These are phyloP conservation scores for Eulemur macaco DNA, from an alignment of 2,113 vertebrate genomes.

Conservation along the genomic window DNA sequence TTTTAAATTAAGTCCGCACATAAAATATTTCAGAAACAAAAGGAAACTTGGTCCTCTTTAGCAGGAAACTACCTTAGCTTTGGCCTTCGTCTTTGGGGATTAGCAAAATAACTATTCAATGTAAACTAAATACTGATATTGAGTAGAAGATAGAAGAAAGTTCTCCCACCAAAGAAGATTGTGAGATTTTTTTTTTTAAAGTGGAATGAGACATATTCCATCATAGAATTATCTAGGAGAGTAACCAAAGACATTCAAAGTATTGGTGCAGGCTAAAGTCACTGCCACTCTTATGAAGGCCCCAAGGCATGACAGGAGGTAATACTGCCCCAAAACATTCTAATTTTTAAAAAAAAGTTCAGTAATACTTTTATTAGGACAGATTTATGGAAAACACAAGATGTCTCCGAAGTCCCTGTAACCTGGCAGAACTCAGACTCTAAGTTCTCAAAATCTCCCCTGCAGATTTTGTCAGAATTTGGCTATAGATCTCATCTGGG, in stretches of 20 bases:
- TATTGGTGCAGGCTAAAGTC: not conserved
- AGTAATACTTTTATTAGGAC: not conserved
- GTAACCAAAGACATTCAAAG: not conserved
- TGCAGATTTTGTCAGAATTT: not conserved
- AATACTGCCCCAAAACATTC: not conserved
- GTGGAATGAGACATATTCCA: not conserved
- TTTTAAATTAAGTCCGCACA: not conserved
- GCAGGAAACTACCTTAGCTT: constrained; percentile 25
- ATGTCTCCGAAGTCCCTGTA: not conserved
- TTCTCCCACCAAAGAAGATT: not conserved
- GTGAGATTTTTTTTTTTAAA: not conserved
- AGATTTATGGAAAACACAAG: not conserved
- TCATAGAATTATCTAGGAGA: not conserved
- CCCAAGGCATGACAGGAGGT: not conserved
- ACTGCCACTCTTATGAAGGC: not conserved
- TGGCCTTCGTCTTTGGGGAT: not conserved
- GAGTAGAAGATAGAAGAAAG: not conserved
- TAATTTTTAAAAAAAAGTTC: not conserved
- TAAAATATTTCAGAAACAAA: constrained; percentile 32
- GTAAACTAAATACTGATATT: constrained; percentile 21
- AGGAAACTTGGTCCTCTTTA: not conserved
- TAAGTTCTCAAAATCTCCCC: not conserved
- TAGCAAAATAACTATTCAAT: not conserved
- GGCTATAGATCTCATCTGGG: not conserved
- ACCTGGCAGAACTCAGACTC: constrained; percentile 5